Base-by-base conservation (phyloP, 1,140 invertebrate species). In the Drosophila ironensis region DNA sequence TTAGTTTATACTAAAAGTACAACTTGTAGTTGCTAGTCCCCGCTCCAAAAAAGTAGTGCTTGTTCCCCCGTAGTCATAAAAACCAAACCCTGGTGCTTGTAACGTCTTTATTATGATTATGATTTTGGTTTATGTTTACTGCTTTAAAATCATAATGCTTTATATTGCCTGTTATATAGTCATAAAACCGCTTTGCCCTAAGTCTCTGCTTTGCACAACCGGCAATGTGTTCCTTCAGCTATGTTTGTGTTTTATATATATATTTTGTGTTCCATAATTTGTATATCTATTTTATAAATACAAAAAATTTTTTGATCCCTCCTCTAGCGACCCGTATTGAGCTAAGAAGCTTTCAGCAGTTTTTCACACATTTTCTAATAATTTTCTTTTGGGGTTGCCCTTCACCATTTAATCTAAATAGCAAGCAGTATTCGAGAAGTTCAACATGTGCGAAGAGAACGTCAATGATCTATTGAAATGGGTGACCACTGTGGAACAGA, bases 381-480 rank as follows among this genome's bases (percentile, higher is more conserved):
- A 37, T 2, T 9, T 28, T 12, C 8, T 37, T 42, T 3, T 25
- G 7, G 16, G 20, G 20, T 20, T 8, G 9, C 11, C 22, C 20
- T 20, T 19, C 17, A 5, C 19, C 3, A n/a, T 14, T 44, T 14
- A 9, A 3, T 5, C 12, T 4, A 22, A 50, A 66, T 92, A 98
- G 97, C 95, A 97, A 96, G 96, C 96, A 76, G 95, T 98, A 69
- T 95, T 97, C 91, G 97, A 98, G 88, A 97, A 97, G 89, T 98
- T 98, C 92, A 96, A 94, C 90, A 93, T 95, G 77, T 98, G 94
- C 91, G 95, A 95, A 90, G 95, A 97, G 82, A 95, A 93, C 37
- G 91, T 98, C 30, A 94, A 93, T 27, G 96, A 96, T 89, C 92
- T 98, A 30, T 91, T 98, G 45, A 94, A 97, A 90, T 98, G 97